Conservation (phyloP, 2,797 vertebrate species). For the Lacerta bilineata region DNA sequence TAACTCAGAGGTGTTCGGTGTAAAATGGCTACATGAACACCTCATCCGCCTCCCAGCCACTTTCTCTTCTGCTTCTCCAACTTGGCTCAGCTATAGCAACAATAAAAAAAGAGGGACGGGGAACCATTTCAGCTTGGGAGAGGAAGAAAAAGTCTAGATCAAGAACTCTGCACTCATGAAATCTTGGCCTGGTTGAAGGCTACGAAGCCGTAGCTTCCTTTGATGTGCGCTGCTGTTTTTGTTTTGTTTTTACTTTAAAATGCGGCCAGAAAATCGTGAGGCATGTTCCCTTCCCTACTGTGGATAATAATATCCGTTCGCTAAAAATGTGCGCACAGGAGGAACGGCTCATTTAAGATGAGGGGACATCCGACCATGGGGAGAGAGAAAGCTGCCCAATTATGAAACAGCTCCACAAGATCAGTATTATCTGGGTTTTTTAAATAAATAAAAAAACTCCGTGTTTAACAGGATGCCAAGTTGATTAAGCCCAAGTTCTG, state of each 20-base stretch:
- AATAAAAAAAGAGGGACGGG: slow-evolving; percentile 41
- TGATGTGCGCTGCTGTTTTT: slow-evolving; percentile 49
- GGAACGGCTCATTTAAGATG: slow-evolving; percentile 36
- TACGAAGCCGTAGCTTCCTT: slow-evolving; percentile 63
- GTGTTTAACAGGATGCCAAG: neutral
- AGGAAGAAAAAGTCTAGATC: slow-evolving; percentile 60
- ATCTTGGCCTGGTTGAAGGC: slow-evolving; percentile 53
- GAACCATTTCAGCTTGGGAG: slow-evolving; percentile 68
- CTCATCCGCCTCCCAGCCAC: slow-evolving; percentile 50
- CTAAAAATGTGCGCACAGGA: slow-evolving; percentile 40
- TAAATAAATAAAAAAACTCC: neutral
- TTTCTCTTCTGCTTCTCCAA: slow-evolving; percentile 55
- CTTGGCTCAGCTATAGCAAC: slow-evolving; percentile 59
- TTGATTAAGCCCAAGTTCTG: slow-evolving; percentile 45
- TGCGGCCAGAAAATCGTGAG: slow-evolving; percentile 49
- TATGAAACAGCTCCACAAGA: neutral
- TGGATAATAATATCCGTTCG: slow-evolving; percentile 72
- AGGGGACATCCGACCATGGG: neutral
- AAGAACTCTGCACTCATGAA: slow-evolving; percentile 64
- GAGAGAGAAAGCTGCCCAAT: slow-evolving; percentile 50
- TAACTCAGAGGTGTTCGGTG: slow-evolving; percentile 60
- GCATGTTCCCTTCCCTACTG: slow-evolving; percentile 61
- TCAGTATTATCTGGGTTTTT: neutral
- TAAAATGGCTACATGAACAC: slow-evolving; percentile 66
- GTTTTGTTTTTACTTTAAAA: neutral